Conservation (phyloP, 2,888 invertebrate species). For the Sinhomidia bicolor region DNA sequence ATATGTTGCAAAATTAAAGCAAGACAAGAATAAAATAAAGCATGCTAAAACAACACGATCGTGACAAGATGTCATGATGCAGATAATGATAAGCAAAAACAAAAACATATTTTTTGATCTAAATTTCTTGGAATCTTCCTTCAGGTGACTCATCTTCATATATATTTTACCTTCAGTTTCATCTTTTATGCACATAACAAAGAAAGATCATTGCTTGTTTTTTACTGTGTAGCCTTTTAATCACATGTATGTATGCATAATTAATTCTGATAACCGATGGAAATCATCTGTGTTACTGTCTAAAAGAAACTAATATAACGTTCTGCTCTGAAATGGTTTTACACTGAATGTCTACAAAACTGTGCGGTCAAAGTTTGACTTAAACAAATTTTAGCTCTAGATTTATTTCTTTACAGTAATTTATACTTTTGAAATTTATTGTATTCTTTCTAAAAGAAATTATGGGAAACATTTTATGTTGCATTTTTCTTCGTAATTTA, state of each 20-base stretch:
- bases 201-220: not conserved
- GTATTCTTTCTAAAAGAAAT: too few relatives aligned
- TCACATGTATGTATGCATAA: not conserved
- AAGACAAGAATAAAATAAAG: not conserved
- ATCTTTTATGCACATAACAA: not conserved
- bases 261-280: not conserved
- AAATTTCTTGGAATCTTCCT: constrained; percentile 62
- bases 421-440: too few relatives aligned
- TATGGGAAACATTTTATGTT: too few relatives aligned
- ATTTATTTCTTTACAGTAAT: too few relatives aligned
- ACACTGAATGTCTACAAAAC: too few relatives aligned
- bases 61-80: constrained; percentile 71
- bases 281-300: too few relatives aligned
- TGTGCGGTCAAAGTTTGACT: too few relatives aligned
- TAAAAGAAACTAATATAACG: too few relatives aligned
- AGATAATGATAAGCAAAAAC: constrained; percentile 61
- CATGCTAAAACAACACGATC: constrained; percentile 38
- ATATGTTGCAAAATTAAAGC: not conserved
- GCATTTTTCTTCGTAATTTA: too few relatives aligned
- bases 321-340: too few relatives aligned
- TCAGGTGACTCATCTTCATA: constrained; percentile 50
- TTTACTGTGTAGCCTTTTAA: not conserved
- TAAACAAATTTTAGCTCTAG: too few relatives aligned
- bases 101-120: constrained; percentile 59
- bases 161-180: not conserved